phyloP scores from a whole-genome alignment of 2,113 vertebrate species.

The Pterocles gutturalis region DNA sequence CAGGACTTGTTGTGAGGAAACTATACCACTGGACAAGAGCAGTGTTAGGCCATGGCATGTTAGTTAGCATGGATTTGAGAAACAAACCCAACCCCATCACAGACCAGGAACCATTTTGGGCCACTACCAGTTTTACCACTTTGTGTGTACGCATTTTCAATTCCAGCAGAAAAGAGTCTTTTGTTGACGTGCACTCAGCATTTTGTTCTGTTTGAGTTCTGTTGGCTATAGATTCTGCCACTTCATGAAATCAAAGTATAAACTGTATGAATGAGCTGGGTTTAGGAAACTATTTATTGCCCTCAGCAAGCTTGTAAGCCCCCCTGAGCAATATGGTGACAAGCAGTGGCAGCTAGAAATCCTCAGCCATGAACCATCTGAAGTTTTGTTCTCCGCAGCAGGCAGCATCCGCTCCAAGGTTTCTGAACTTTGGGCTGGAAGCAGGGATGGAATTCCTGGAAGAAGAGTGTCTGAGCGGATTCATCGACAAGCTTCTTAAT shows the following conservation, averaged over 20 bases:
- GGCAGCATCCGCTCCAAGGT: not conserved
- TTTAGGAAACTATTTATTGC: conserved; percentile 27
- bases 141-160: not conserved
- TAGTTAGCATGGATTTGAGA: not conserved
- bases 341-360: conserved; percentile 12
- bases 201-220: not conserved
- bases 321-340: not conserved
- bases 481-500: not conserved
- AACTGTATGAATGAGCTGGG: not conserved
- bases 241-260: not conserved
- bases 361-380: not conserved
- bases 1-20: not conserved
- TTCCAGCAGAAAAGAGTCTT: not conserved
- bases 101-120: not conserved
- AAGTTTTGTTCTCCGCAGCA: not conserved
- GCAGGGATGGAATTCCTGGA: not conserved
- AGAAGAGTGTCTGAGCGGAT: not conserved
- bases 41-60: not conserved
- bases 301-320: not conserved
- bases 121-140: not conserved
- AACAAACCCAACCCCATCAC: not conserved
- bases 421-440: not conserved
- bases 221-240: not conserved
- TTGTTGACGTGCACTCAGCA: not conserved
- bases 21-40: fast-evolving